These are phyloP conservation scores for Homarus gammarus DNA, from an alignment of 2,888 invertebrate genomes.

Conservation along the genomic window DNA sequence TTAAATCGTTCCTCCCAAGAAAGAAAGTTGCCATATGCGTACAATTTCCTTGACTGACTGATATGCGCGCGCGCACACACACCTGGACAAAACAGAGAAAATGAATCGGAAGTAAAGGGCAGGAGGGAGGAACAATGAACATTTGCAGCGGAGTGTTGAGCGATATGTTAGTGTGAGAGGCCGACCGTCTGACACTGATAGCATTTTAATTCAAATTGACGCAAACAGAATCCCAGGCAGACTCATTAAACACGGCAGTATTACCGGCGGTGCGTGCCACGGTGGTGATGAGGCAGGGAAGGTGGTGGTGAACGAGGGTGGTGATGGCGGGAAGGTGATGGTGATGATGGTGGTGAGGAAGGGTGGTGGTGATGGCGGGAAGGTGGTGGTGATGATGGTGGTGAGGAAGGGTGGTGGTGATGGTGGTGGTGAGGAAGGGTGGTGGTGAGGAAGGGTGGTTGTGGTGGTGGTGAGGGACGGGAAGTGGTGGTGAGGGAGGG, in stretches of 20 bases:
- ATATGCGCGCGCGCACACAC: no score
- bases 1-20: no score
- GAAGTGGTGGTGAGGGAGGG: no score
- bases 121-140: background rate
- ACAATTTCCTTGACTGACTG: no score
- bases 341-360: background rate
- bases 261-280: background rate
- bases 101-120: background rate
- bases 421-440: background rate
- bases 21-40: no score
- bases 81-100: background rate
- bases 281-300: background rate
- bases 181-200: slow-evolving; percentile 14
- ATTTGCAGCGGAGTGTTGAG: background rate
- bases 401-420: background rate
- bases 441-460: background rate
- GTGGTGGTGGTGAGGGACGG: background rate
- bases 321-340: background rate
- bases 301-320: slow-evolving; percentile 20
- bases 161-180: slow-evolving; percentile 21
- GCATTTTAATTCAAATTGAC: slow-evolving; percentile 44
- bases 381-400: background rate
- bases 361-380: background rate
- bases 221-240: slow-evolving; percentile 32
- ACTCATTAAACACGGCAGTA: slow-evolving; percentile 18